These are phyloP conservation scores for Drosophila bifasciata DNA, from an alignment of 1,140 invertebrate species.

Conservation along the genomic window DNA sequence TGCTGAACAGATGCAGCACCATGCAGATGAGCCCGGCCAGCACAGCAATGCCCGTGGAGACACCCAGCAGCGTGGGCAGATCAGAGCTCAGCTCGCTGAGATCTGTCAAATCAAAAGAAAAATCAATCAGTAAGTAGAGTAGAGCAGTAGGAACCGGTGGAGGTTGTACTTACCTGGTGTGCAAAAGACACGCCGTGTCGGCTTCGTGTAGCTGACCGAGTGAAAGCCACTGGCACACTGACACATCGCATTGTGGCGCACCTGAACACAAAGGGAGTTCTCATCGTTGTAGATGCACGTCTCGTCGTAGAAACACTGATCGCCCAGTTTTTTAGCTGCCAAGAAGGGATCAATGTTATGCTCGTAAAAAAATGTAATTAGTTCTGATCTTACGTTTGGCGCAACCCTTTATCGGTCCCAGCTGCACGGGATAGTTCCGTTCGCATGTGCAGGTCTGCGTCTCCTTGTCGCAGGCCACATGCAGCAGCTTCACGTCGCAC, in stretches of 20 bases:
- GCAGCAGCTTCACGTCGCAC: conserved; percentile 89
- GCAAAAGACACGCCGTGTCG: conserved; percentile 90
- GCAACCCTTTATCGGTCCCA: conserved; percentile 90
- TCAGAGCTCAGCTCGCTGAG: conserved; percentile 92
- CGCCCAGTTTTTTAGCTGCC: conserved; percentile 91
- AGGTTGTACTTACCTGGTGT: conserved; percentile 88
- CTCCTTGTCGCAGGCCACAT: conserved; percentile 90
- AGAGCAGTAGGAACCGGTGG: neutral
- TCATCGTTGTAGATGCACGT: conserved; percentile 90
- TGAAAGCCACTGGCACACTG: conserved; percentile 92
- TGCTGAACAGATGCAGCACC: conserved; percentile 92
- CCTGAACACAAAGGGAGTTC: conserved; percentile 91
- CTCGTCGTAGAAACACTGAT: conserved; percentile 92
- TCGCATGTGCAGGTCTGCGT: conserved; percentile 90
- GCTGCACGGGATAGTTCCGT: conserved; percentile 90
- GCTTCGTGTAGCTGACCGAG: conserved; percentile 89
- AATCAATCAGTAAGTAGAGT: neutral
- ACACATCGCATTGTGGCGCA: conserved; percentile 93
- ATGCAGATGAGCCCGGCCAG: conserved; percentile 93
- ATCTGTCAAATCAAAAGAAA: conserved; percentile 85
- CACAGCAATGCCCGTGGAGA: conserved; percentile 92
- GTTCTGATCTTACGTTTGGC: conserved; percentile 89
- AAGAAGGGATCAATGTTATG: neutral
- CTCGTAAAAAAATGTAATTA: neutral
- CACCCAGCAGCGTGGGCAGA: conserved; percentile 91